phyloP scores from a whole-genome alignment of 1,140 invertebrate species.

The Gryon sp. region DNA sequence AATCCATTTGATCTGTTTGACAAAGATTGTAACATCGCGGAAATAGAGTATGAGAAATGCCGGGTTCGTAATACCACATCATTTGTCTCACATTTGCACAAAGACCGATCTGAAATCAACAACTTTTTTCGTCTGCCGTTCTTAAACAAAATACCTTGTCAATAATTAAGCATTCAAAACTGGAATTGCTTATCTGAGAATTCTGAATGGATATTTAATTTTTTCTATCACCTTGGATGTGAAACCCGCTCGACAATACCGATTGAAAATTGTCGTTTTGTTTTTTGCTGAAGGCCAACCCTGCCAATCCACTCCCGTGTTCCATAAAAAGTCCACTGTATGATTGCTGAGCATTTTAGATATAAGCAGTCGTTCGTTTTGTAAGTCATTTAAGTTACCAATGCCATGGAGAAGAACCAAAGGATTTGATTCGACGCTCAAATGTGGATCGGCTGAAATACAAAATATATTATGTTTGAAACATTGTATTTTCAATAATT shows the following conservation, averaged over 20 bases:
- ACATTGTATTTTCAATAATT: too few relatives aligned
- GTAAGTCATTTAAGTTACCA: conserved; percentile 69
- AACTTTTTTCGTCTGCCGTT: too few relatives aligned
- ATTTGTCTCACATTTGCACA: conserved; percentile 90
- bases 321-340: conserved; percentile 93
- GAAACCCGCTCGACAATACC: conserved; percentile 90
- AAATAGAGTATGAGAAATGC: conserved; percentile 88
- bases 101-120: conserved; percentile 82
- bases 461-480: too few relatives aligned
- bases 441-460: conserved; percentile 67
- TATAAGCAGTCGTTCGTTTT: conserved; percentile 72
- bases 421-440: conserved; percentile 70
- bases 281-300: conserved; percentile 83
- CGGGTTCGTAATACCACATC: conserved; percentile 93
- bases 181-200: conserved; percentile 30
- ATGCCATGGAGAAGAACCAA: conserved; percentile 71
- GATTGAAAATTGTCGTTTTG: conserved; percentile 85
- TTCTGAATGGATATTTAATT: too few relatives aligned
- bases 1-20: conserved; percentile 90
- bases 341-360: conserved; percentile 80
- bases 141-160: too few relatives aligned
- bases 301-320: conserved; percentile 89
- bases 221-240: conserved; percentile 97
- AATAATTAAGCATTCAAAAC: not conserved
- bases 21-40: conserved; percentile 93